These are phyloP conservation scores for Cyanistes caeruleus DNA, from an alignment of 2,113 vertebrate genomes.

Conservation along the genomic window DNA sequence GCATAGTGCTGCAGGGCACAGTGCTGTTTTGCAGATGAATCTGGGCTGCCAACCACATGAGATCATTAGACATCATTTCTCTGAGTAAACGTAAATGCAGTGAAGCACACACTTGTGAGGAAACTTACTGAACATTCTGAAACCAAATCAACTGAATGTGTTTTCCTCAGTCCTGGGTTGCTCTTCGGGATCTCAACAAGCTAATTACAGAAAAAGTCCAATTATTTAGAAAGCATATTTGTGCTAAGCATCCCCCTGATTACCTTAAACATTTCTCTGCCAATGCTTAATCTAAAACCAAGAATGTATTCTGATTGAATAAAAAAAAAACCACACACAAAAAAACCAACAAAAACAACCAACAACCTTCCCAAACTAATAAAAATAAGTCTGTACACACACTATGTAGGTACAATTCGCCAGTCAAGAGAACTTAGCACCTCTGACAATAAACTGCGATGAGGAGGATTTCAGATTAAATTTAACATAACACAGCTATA, in stretches of 20 bases:
- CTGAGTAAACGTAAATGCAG: neutral
- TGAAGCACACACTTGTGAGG: neutral
- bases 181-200: neutral
- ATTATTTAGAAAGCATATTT: neutral
- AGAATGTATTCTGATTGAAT: neutral
- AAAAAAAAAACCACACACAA: neutral
- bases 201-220: neutral
- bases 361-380: neutral
- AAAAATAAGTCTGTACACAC: neutral
- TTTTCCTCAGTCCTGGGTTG: neutral
- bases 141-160: neutral
- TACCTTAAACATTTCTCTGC: neutral
- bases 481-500: neutral
- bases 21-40: neutral
- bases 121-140: neutral
- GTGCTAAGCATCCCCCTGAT: neutral
- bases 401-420: fast-evolving
- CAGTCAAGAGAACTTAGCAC: neutral
- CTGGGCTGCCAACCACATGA: neutral
- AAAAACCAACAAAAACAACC: no score
- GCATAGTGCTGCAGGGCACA: conserved; percentile 9
- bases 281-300: neutral
- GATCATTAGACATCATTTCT: neutral
- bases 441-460: neutral
- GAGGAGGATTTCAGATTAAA: neutral